A percentile compares a stretch with the other conserved stretches of the same genome.
These are phyloP conservation scores for Rhabdophis nuchalis DNA, from an alignment of 2,797 vertebrate genomes.

Conservation along the genomic window DNA sequence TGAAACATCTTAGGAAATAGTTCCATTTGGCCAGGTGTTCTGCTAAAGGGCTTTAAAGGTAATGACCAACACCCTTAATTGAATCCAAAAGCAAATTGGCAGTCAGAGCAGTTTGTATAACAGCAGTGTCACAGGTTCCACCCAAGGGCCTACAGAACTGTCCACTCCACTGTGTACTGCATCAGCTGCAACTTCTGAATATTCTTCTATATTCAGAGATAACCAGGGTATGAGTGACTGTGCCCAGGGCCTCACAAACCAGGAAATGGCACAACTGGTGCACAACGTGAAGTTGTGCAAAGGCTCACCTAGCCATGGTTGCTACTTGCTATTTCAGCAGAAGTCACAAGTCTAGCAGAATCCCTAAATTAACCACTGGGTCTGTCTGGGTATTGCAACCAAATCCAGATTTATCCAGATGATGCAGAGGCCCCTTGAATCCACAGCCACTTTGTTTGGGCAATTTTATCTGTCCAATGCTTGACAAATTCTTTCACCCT, in stretches of 20 bases:
- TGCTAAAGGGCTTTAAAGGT: not conserved
- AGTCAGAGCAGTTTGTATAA: not conserved
- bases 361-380: not conserved
- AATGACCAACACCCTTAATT: not conserved
- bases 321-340: not conserved
- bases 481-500: not conserved
- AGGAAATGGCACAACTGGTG: not conserved
- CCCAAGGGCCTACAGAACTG: not conserved
- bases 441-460: not conserved
- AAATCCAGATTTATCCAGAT: not conserved
- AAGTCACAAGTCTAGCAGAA: not conserved
- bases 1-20: not conserved
- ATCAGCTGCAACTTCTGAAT: not conserved
- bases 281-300: not conserved
- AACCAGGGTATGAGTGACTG: not conserved
- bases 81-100: not conserved
- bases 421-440: not conserved
- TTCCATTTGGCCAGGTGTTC: not conserved
- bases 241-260: not conserved
- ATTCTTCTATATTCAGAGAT: not conserved
- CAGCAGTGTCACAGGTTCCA: not conserved
- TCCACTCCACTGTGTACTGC: not conserved
- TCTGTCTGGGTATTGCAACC: not conserved
- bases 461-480: not conserved
- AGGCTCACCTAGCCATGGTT: not conserved